Conservation (phyloP, 1,140 invertebrate species). For the Thaumetopoea pityocampa region DNA sequence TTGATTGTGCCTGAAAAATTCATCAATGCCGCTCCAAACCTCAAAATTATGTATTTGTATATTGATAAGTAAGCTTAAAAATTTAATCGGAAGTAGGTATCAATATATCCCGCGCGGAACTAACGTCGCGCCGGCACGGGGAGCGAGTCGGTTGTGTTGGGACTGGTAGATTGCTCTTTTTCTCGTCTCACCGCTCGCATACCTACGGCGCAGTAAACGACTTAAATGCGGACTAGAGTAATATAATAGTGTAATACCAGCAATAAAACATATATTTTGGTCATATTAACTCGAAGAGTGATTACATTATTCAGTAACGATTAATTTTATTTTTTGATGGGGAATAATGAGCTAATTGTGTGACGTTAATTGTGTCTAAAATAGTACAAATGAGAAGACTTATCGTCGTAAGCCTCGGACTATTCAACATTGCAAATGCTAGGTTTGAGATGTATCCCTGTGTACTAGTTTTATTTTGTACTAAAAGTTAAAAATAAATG, state of each 20-base stretch:
- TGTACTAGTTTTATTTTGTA: conserved; percentile 78
- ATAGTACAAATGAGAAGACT: conserved; percentile 78
- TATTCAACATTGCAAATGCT: conserved; percentile 75
- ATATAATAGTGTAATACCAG: conserved; percentile 55
- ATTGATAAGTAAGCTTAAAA: conserved; percentile 54
- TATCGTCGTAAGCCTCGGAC: conserved; percentile 74
- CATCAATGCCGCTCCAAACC: conserved; percentile 74
- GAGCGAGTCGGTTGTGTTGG: too few relatives aligned
- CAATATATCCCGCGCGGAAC: too few relatives aligned
- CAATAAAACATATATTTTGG: conserved; percentile 44
- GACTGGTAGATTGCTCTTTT: too few relatives aligned
- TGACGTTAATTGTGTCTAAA: conserved; percentile 75
- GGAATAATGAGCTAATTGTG: conserved; percentile 69
- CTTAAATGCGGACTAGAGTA: too few relatives aligned
- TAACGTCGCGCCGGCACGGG: too few relatives aligned
- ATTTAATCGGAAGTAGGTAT: conserved; percentile 47
- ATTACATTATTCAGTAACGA: conserved; percentile 75
- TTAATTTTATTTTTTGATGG: conserved; percentile 67
- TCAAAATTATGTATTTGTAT: conserved; percentile 72
- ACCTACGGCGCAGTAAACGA: too few relatives aligned
- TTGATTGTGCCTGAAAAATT: conserved; percentile 73
- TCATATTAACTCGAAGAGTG: conserved; percentile 62
- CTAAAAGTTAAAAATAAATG: conserved; percentile 76
- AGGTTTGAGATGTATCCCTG: conserved; percentile 76
- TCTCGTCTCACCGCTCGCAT: too few relatives aligned